Base-by-base conservation (phyloP, 1,140 invertebrate genomes). In the Andrena cerasifolii region DNA sequence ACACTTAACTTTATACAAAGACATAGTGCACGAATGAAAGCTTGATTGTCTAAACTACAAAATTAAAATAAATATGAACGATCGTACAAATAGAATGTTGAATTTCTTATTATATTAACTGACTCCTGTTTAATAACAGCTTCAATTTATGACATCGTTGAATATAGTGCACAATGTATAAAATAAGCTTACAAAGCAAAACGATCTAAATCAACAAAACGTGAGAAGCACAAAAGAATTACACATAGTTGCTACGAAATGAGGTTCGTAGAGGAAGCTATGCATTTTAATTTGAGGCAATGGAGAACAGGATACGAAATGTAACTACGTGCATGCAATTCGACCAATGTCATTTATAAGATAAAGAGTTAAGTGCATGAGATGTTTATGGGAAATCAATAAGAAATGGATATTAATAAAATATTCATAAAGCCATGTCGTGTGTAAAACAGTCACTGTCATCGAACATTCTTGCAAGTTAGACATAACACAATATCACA, bases 401-500 rank as follows among this genome's bases (percentile, higher is more conserved):
- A 54, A 31, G 12, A 62, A 53, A 54, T 26, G 26, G 28, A 12
- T 47, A 63, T 36, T 18, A 53, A 47, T 43, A 54, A 61, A 47
- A 77, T 47, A 49, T 49, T 67, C 8, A 65, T 58, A 58, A 62
- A 77, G 67, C 47, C 45, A 56, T 33, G 2, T 40, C 49, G 79
- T 54, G 33, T 40, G 73, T 53, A 61, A 71, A 45, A 56, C 28
- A 51, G 14, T 65, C 47, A 63, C n/a, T 78, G 40, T 71, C 40
- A 47, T 63, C 68, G 10, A 33, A 80, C 33, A 53, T 59, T 79
- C 36, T 71, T 66, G 31, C 73, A 80, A 56, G 31, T 31, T 67
- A 85, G 79, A 86, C 78, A 68, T 85, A 82, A 86, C 82, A 84
- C 82, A 73, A 79, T 80, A 83, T 82, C 76, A 83, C 83, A 86